Evolutionary conservation across 2,888 invertebrate species (phyloP).

Genomic region (Physocephala rufipes): DNA sequence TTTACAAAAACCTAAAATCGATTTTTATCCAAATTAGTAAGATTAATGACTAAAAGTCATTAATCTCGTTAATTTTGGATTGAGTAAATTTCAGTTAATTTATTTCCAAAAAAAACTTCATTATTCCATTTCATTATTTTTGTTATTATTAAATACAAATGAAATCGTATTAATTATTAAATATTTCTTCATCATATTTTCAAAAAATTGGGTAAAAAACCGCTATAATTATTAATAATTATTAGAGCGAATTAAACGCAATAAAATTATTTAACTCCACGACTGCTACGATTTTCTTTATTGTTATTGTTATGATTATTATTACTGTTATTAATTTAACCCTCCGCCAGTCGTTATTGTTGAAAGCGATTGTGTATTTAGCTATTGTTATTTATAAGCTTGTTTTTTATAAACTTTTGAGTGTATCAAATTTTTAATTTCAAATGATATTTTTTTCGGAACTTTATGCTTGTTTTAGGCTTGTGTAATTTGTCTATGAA

Average conservation of each 20-base stretch:
- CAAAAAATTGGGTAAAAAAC: too few species aligned
- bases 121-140: background rate
- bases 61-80: background rate
- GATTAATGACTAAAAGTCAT: background rate
- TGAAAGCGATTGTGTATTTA: background rate
- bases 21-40: background rate
- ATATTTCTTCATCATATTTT: conserved; percentile 2
- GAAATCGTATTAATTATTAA: background rate
- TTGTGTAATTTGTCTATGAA: too few species aligned
- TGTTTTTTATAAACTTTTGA: background rate
- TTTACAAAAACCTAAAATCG: background rate
- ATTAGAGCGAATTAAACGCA: conserved; percentile 34
- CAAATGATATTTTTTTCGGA: too few species aligned
- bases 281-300: conserved; percentile 9
- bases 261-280: conserved; percentile 5
- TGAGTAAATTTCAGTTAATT: background rate
- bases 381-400: background rate
- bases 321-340: background rate
- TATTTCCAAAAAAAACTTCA: background rate
- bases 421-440: too few species aligned
- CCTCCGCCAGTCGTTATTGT: background rate
- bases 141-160: background rate
- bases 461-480: too few species aligned
- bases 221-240: conserved; percentile 25
- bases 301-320: background rate